phyloP scores from a whole-genome alignment of 2,888 invertebrate genomes.

The Syrphus vitripennis region DNA sequence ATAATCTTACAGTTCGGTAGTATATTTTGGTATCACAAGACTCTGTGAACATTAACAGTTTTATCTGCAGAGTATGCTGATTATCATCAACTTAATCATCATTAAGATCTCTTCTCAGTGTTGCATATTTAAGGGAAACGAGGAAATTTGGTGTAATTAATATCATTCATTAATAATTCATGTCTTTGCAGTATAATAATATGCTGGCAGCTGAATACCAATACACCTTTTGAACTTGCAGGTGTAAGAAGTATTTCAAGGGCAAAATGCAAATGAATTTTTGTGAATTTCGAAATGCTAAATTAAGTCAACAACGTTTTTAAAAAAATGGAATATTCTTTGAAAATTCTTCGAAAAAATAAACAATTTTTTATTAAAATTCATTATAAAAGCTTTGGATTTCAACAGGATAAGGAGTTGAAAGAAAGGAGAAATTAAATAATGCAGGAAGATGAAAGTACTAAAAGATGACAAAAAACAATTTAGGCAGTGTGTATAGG shows the following conservation, averaged over 20 bases:
- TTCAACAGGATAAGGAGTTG: no score
- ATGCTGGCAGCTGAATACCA: not conserved
- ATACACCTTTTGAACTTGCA: not conserved
- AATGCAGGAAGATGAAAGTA: no score
- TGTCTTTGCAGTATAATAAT: not conserved
- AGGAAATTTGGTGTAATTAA: slow-evolving; percentile 53
- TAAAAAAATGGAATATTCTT: no score
- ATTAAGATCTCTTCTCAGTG: slow-evolving; percentile 12
- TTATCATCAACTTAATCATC: slow-evolving; percentile 52
- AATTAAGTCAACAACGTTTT: no score
- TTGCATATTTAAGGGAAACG: slow-evolving; percentile 53
- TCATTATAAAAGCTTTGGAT: no score
- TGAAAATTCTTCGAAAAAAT: no score
- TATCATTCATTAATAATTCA: slow-evolving; percentile 60
- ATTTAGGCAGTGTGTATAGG: no score
- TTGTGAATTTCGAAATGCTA: no score
- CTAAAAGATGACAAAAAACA: no score
- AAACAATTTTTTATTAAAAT: no score
- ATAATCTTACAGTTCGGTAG: slow-evolving; percentile 28
- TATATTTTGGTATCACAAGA: slow-evolving; percentile 15
- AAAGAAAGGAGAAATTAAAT: no score
- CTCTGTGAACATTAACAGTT: slow-evolving; percentile 16
- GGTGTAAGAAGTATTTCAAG: not conserved
- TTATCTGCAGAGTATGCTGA: slow-evolving; percentile 28
- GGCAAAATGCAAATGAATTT: not conserved